Percentiles rank a stretch among this genome's conserved stretches.
phyloP scores from a whole-genome alignment of 2,888 invertebrate species.

The Aphidius colemani region DNA sequence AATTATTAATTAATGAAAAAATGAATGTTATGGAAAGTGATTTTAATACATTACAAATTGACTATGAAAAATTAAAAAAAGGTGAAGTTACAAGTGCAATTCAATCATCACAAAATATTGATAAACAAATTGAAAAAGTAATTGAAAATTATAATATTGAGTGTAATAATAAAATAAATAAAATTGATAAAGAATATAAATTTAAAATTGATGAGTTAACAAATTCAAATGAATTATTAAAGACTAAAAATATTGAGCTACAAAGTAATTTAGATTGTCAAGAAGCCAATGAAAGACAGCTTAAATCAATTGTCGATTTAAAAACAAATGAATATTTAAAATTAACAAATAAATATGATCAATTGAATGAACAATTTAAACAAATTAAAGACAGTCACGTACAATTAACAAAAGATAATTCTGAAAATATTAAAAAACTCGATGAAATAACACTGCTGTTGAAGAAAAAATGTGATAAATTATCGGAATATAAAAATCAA shows the following conservation, averaged over 20 bases:
- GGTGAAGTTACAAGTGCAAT: conserved; percentile 11
- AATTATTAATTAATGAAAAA: conserved; percentile 43
- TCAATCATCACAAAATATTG: conserved; percentile 42
- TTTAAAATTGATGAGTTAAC: conserved; percentile 41
- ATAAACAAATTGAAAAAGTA: conserved; percentile 40
- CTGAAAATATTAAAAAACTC: conserved; percentile 56
- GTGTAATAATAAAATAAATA: conserved; percentile 39
- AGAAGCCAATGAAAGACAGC: conserved; percentile 46
- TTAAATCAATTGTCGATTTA: conserved; percentile 52
- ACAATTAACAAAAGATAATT: conserved; percentile 56
- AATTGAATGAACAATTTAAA: conserved; percentile 58
- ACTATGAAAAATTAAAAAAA: conserved; percentile 40
- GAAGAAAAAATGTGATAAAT: conserved; percentile 50
- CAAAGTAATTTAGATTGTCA: conserved; percentile 45
- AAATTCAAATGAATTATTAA: conserved; percentile 40
- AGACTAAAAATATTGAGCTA: conserved; percentile 46
- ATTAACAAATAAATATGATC: conserved; percentile 55
- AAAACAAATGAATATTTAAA: conserved; percentile 53
- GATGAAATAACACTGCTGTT: conserved; percentile 45
- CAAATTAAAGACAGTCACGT: conserved; percentile 55
- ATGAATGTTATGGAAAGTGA: conserved; percentile 44
- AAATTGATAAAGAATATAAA: conserved; percentile 41
- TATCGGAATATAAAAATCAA: conserved; percentile 58
- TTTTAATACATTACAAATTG: conserved; percentile 40
- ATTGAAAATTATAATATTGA: conserved; percentile 44